A percentile compares a stretch with the other conserved stretches of the same genome.
These are phyloP conservation scores for Patiria pectinifera DNA, from an alignment of 53 echinoderm and acorn worm genomes.

Conservation along the genomic window DNA sequence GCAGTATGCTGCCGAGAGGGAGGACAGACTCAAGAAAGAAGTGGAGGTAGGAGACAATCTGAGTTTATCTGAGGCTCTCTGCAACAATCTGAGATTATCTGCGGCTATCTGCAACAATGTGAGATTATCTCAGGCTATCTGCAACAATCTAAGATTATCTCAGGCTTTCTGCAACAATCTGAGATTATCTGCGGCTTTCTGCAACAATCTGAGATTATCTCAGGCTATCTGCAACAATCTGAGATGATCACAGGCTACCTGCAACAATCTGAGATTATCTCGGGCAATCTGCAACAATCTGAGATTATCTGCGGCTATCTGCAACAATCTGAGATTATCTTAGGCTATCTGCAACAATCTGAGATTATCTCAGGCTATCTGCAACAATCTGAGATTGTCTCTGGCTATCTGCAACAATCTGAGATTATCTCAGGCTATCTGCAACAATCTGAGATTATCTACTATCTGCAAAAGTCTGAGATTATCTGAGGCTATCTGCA, in stretches of 20 bases:
- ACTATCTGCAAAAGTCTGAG: neutral
- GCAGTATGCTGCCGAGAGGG: conserved; percentile 86
- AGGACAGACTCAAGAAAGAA: conserved; percentile 80
- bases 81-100: neutral
- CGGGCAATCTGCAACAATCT: neutral
- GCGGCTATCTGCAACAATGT: neutral
- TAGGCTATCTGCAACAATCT: neutral
- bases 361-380: neutral
- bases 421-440: too few relatives aligned
- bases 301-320: neutral
- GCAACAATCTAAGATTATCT: neutral
- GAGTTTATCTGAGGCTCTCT: neutral
- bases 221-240: neutral
- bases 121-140: too few relatives aligned
- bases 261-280: neutral
- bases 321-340: neutral
- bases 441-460: neutral
- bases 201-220: too few relatives aligned
- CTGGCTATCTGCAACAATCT: too few relatives aligned
- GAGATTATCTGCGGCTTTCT: too few relatives aligned
- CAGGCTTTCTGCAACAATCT: neutral
- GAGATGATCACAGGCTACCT: neutral
- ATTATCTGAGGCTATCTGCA: neutral
- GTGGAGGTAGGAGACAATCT: conserved; percentile 60
- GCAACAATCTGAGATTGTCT: neutral